Evolutionary conservation across 2,888 invertebrate genomes (phyloP), one percentile per base, ranked within the genome.

Genomic region (Tetranychus truncatus): DNA sequence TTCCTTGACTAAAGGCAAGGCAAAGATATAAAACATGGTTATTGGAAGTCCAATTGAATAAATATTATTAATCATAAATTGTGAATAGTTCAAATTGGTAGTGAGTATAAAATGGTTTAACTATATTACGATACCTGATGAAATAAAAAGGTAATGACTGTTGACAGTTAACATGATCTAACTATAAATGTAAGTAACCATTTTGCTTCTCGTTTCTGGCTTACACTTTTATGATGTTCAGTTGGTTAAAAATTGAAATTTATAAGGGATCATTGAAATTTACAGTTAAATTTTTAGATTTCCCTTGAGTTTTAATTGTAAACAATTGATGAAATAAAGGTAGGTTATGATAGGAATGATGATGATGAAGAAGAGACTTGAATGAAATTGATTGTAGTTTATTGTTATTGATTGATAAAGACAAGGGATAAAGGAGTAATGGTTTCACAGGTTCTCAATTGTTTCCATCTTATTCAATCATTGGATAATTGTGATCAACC

Each of bases 321-420:
- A 55, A 55, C 55, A 55, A 55, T 55, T 15, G 15, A 55, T 55
- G 15, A 15, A 55, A 15, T 55, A 55, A 55, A 15, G 9, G 55
- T 55, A 15, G 15, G 55, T 55, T 9, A 55, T 55, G 55, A 2
- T 55, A 34, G 5, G 55, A 15, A 55, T 55, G 15, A 55, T 55
- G 55, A 55, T 55, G 55, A 15, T 55, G 15, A 55, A 55, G 55
- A 55, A 55, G 9, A 55, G 4, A 4, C 34, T 34, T 55, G 55
- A 8, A 55, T 55, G 7, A 55, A 55, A 55, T 55, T 55, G 55
- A 55, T 55, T 55, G 15, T 1, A 9, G 55, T 55, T 55, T 9
- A 55, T 55, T 55, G 55, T 55, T 55, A 55, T 55, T 55, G 55
- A 55, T 55, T 55, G 55, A 55, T 55, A 55, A 55, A 55, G 55